These are phyloP conservation scores for Dorcus parallelipipedus DNA, from an alignment of 2,888 invertebrate genomes.

Conservation along the genomic window DNA sequence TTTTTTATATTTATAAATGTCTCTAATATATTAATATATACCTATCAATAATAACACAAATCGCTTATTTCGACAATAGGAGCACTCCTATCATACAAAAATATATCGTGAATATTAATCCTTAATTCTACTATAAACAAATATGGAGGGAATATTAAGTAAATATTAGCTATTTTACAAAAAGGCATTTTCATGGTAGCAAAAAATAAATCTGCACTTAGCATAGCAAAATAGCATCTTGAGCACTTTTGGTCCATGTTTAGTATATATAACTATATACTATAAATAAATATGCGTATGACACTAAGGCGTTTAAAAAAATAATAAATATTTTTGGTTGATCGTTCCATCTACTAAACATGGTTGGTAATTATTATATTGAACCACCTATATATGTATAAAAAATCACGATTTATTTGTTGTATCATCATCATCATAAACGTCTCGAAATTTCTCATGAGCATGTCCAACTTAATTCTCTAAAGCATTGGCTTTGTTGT, in stretches of 20 bases:
- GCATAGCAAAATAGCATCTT: slow-evolving; percentile 31
- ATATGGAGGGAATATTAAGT: slow-evolving; percentile 46
- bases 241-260: slow-evolving; percentile 36
- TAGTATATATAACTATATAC: slow-evolving; percentile 23
- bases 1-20: slow-evolving; percentile 31
- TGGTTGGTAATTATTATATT: slow-evolving; percentile 25
- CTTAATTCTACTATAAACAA: slow-evolving; percentile 36
- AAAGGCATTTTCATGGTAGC: slow-evolving; percentile 38
- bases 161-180: slow-evolving; percentile 23
- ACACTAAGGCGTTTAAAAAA: slow-evolving; percentile 25
- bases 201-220: slow-evolving; percentile 27
- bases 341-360: slow-evolving; percentile 28
- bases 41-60: slow-evolving; percentile 51
- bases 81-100: slow-evolving; percentile 41
- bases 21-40: slow-evolving; percentile 35
- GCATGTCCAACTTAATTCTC: slow-evolving; percentile 12
- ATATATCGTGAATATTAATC: slow-evolving; percentile 30
- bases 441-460: slow-evolving; percentile 11
- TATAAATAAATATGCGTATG: slow-evolving; percentile 26
- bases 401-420: slow-evolving; percentile 19
- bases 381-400: slow-evolving; percentile 12
- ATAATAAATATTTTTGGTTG: slow-evolving; percentile 26
- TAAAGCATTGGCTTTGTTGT: slow-evolving; percentile 5
- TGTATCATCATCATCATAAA: slow-evolving; percentile 13
- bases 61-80: slow-evolving; percentile 46